phyloP scores from a whole-genome alignment of 2,797 vertebrate genomes.

The Picus viridis region DNA sequence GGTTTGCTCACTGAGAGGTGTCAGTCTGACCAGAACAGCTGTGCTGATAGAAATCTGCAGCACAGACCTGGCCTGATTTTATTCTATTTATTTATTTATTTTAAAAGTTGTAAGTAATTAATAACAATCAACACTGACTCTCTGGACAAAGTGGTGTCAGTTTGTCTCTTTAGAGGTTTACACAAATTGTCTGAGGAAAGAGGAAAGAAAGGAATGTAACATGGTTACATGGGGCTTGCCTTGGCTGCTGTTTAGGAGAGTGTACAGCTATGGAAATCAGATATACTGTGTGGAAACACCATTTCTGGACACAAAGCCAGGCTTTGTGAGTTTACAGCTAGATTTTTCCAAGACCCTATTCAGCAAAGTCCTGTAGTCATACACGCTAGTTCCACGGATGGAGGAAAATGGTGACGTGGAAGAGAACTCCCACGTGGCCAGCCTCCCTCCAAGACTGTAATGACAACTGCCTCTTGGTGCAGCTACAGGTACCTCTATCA shows the following conservation, averaged over 20 bases:
- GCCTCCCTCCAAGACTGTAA: neutral
- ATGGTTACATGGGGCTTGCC: constrained; percentile 45
- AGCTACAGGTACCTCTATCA: neutral
- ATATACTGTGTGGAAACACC: constrained; percentile 67
- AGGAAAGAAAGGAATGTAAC: constrained; percentile 64
- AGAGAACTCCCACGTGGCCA: constrained; percentile 31
- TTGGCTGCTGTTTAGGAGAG: constrained; percentile 61
- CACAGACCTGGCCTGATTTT: constrained; percentile 12
- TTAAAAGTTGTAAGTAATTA: constrained; percentile 32
- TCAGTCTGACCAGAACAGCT: constrained; percentile 73
- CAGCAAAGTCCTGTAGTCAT: constrained; percentile 60
- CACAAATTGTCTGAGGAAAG: constrained; percentile 30
- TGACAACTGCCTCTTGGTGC: neutral
- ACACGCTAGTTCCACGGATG: constrained; percentile 56
- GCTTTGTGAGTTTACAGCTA: constrained; percentile 71
- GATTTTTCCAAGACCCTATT: constrained; percentile 67
- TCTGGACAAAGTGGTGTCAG: constrained; percentile 40
- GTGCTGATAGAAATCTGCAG: constrained; percentile 63
- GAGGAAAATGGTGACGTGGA: constrained; percentile 60
- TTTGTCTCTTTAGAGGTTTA: constrained; percentile 45
- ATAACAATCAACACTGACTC: constrained; percentile 44
- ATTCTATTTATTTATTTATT: too few species aligned
- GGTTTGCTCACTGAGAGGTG: constrained; percentile 71
- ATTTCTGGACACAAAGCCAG: constrained; percentile 73
- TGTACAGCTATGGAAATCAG: constrained; percentile 70